Percentiles rank a stretch among this genome's conserved stretches.
Conservation (phyloP, 2,797 vertebrate species). For the Dromococcyx pavoninus region DNA sequence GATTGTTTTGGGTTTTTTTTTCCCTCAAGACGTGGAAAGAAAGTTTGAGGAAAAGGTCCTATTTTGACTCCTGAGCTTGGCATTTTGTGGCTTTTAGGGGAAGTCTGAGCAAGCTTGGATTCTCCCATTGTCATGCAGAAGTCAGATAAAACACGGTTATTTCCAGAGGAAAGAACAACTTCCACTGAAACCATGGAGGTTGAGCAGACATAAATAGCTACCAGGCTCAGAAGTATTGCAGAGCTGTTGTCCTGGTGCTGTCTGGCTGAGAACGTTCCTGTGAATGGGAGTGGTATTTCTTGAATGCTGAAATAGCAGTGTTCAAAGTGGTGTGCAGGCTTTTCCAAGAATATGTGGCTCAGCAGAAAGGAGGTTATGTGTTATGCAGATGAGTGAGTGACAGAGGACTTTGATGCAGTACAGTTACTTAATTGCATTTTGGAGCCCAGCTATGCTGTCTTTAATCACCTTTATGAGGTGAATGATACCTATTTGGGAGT, state of each 20-base stretch:
- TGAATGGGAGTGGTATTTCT: slow-evolving; percentile 64
- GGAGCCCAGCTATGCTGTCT: slow-evolving; percentile 18
- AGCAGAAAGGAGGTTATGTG: slow-evolving; percentile 49
- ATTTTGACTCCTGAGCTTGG: slow-evolving; percentile 24
- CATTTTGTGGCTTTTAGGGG: slow-evolving; percentile 44
- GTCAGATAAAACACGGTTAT: slow-evolving; percentile 40
- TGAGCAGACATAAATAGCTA: slow-evolving; percentile 47
- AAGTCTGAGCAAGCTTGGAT: background rate
- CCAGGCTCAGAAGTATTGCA: slow-evolving; percentile 13
- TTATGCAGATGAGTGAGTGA: slow-evolving; percentile 36
- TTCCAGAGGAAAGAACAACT: slow-evolving; percentile 19
- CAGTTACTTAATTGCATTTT: slow-evolving; percentile 45
- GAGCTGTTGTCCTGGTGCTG: slow-evolving; percentile 33
- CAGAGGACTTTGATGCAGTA: slow-evolving; percentile 55
- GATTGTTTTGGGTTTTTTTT: background rate
- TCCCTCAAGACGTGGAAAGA: background rate
- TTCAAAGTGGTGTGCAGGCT: slow-evolving; percentile 36
- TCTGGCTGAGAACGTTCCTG: slow-evolving; percentile 27
- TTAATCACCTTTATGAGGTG: slow-evolving; percentile 40
- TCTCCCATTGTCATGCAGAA: slow-evolving; percentile 15
- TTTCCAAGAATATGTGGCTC: slow-evolving; percentile 56
- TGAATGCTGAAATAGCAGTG: slow-evolving; percentile 57
- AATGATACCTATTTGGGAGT: background rate
- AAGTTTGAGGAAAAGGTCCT: background rate
- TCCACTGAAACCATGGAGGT: background rate